Evolutionary conservation across 2,113 vertebrate species (phyloP), one percentile per base, ranked within the genome.

Genomic region (Bos indicus): DNA sequence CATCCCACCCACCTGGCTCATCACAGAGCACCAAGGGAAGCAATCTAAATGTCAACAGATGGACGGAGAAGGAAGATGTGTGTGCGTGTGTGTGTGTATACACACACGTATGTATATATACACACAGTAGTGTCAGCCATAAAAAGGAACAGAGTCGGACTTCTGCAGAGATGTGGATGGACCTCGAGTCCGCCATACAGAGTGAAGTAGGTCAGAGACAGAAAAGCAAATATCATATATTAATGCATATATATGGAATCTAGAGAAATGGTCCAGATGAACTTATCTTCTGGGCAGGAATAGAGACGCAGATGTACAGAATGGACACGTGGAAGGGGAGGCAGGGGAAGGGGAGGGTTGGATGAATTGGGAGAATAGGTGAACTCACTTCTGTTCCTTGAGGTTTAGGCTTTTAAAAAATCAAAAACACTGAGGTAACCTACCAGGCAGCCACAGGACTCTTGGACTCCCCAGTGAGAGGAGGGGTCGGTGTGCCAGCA

Each of bases 371-470:
- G 71, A 43, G 40, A 77, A 77, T 26, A 8, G n/a, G 21, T 5
- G 2, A 67, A 52, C 40, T n/a, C 1, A 15, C 40, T 48, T 33
- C 46, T 28, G 21, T 25, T 54, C 25, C 83, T 52, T 40, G 11
- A 91, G 8, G 16, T 33, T 54, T 40, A 80, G 77, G 40, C 10
- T 56, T n/a, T n/a, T 2, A 33, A 91, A 30, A 19, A 26, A 48
- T 60, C 0, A 85, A 67, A 83, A 48, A 15, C 43, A 14, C 1
- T 3, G 1, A 15, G 46, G 30, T 78, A 15, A 95, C 97, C 7
- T 97, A 98, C 98, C 97, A 12, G 80, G 48, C 98, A 98, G 57
- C 94, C 87, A 0, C 98, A 98, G 4, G 97, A 92, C 6, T 80
- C 77, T 87, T 52, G 91, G 78, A 43, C 43, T 21, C 33, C 40